A percentile compares a stretch with the other conserved stretches of the same genome.
Conservation (phyloP, 2,797 vertebrate genomes). For the Enoplosus armatus region DNA sequence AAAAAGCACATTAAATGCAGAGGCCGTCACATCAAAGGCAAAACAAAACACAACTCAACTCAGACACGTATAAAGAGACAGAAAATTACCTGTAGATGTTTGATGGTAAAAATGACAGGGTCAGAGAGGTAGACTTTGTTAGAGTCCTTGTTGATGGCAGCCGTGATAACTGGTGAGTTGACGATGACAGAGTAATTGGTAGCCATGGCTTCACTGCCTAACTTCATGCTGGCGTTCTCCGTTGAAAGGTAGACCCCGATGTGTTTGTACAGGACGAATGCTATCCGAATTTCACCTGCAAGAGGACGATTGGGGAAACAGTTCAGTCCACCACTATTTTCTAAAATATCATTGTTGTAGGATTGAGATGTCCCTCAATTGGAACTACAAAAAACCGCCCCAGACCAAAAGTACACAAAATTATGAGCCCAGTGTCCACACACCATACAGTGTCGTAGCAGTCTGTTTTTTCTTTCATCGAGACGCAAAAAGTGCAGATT, state of each 20-base stretch:
- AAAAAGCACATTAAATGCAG: constrained; percentile 37
- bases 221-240: constrained; percentile 97
- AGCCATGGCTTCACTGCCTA: constrained; percentile 92
- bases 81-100: constrained; percentile 92
- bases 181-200: constrained; percentile 98
- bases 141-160: constrained; percentile 98
- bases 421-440: background rate
- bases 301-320: background rate
- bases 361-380: background rate
- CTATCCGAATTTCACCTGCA: constrained; percentile 97
- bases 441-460: background rate
- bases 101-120: constrained; percentile 96
- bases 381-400: background rate
- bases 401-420: background rate
- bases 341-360: background rate
- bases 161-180: constrained; percentile 97
- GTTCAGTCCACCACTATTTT: background rate
- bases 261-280: constrained; percentile 97
- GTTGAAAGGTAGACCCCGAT: constrained; percentile 96
- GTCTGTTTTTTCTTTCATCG: background rate
- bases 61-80: background rate
- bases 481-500: background rate
- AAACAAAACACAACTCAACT: constrained; percentile 18
- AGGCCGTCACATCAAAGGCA: constrained; percentile 28
- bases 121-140: constrained; percentile 98